Evolutionary conservation across 2,888 invertebrate species (phyloP).

Genomic region (Caenorhabditis uteleia): DNA sequence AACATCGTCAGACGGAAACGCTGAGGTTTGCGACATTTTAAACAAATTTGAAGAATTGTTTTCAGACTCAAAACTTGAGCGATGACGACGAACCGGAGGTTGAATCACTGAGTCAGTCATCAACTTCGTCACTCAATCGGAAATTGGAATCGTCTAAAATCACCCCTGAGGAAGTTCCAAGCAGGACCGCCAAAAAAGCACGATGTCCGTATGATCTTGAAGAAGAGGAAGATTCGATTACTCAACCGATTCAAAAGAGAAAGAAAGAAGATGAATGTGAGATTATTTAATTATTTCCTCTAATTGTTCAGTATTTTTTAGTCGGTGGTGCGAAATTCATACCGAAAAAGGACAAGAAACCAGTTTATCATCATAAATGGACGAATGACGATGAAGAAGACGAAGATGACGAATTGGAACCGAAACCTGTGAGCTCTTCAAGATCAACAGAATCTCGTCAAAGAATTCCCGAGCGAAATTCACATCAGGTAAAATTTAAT

Average conservation of each 20-base stretch:
- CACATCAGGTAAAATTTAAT: too few species aligned
- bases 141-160: slow-evolving; percentile 10
- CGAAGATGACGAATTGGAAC: slow-evolving; percentile 13
- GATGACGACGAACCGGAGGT: slow-evolving; percentile 27
- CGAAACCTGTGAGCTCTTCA: background rate
- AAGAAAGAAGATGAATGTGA: slow-evolving; percentile 19
- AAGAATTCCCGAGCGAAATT: too few species aligned
- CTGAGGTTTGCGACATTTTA: slow-evolving; percentile 9
- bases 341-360: slow-evolving; percentile 36
- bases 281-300: too few species aligned
- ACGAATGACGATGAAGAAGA: slow-evolving; percentile 40
- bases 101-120: slow-evolving; percentile 33
- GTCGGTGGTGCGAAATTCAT: slow-evolving; percentile 36
- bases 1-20: slow-evolving; percentile 45
- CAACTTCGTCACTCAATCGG: slow-evolving; percentile 22
- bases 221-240: slow-evolving; percentile 1
- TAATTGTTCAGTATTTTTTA: slow-evolving; percentile 3
- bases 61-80: slow-evolving; percentile 22
- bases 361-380: slow-evolving; percentile 53
- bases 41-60: background rate
- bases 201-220: slow-evolving; percentile 27
- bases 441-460: slow-evolving; percentile 1
- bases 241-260: slow-evolving; percentile 25
- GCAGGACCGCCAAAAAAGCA: slow-evolving; percentile 1
- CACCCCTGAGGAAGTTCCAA: background rate